phyloP scores from a whole-genome alignment of 1,140 invertebrate species.

The Drosophila teissieri region DNA sequence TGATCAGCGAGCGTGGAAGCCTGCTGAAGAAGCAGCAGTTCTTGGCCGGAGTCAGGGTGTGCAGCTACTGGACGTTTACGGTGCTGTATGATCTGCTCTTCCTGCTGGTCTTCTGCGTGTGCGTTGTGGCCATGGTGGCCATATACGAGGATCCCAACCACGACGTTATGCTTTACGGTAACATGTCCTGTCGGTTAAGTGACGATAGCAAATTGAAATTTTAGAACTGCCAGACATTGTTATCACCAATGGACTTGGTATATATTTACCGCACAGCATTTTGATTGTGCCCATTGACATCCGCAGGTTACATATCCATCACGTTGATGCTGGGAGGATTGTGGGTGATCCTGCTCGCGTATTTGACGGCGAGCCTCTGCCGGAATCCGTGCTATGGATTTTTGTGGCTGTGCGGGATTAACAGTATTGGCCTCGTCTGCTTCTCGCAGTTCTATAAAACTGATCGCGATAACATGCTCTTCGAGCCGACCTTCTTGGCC shows the following conservation, averaged over 20 bases:
- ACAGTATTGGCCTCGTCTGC: slow-evolving; percentile 20
- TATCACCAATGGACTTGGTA: too few relatives aligned
- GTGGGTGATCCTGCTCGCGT: slow-evolving; percentile 22
- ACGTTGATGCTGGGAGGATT: slow-evolving; percentile 15
- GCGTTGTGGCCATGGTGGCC: slow-evolving; percentile 1
- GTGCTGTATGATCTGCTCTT: background rate
- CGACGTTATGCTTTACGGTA: background rate
- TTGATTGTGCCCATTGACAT: background rate
- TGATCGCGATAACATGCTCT: accelerated
- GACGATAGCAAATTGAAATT: too few relatives aligned
- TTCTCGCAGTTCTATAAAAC: slow-evolving; percentile 17
- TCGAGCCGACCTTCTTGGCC: background rate
- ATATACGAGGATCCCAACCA: slow-evolving; percentile 28
- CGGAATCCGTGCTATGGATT: slow-evolving; percentile 14
- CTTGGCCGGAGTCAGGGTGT: slow-evolving; percentile 32
- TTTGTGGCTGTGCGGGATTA: background rate
- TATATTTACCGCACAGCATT: too few relatives aligned
- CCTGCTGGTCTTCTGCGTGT: background rate
- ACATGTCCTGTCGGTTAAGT: too few relatives aligned
- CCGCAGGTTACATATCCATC: slow-evolving; percentile 21
- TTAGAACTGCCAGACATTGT: background rate
- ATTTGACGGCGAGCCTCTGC: slow-evolving; percentile 17
- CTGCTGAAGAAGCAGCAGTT: slow-evolving; percentile 52
- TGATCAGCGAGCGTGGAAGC: slow-evolving; percentile 17
- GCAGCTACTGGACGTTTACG: slow-evolving; percentile 1